Evolutionary conservation across 2,888 invertebrate species (phyloP), one percentile per base, ranked within the genome.

Genomic region (Orthosia gothica): DNA sequence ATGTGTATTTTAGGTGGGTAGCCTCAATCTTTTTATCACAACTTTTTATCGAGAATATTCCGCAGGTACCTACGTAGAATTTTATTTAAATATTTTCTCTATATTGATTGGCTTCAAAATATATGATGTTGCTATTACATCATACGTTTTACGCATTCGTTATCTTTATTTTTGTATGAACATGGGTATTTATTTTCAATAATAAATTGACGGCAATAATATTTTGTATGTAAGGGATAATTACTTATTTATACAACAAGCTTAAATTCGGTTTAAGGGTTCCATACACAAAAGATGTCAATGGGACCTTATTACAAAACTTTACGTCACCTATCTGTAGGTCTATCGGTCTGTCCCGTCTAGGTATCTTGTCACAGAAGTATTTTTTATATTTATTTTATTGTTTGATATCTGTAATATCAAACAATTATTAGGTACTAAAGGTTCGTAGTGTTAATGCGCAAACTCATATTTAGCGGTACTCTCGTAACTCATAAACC

Each of bases 1-100:
- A 40, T 66, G 47, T 66, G 40, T 75, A 67, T 67, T 54, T 50
- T 61, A 45, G 52, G 18, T 49, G 32, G 23, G 5, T 45, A 62
- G 4, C 18, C 45, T 57, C 11, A 32, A 45, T 61, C 16, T 59
- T 74, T 59, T 32, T 5, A 18, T 11, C 3, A 40, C 0, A 40
- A 18, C 5, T 52, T 49, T 68, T 23, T 59, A 12, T 23, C n/a
- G 16, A 66, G n/a, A 23, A n/a, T 16, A 32, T 20, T 18, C 7
- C 12, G 40, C 26, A 45, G 40, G 40, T 40, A n/a, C n/a, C n/a
- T n/a, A 1, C 7, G 40, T 47, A 32, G 16, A 12, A 40, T 16
- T n/a, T 54, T 16, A 71, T 12, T 63, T n/a, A 5, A 50, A 49
- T 73, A 62, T 23, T 32, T 23, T 49, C 13, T 18, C 1, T 9